Evolutionary conservation across 2,113 vertebrate species (phyloP).

Genomic region (Narcine bancroftii): DNA sequence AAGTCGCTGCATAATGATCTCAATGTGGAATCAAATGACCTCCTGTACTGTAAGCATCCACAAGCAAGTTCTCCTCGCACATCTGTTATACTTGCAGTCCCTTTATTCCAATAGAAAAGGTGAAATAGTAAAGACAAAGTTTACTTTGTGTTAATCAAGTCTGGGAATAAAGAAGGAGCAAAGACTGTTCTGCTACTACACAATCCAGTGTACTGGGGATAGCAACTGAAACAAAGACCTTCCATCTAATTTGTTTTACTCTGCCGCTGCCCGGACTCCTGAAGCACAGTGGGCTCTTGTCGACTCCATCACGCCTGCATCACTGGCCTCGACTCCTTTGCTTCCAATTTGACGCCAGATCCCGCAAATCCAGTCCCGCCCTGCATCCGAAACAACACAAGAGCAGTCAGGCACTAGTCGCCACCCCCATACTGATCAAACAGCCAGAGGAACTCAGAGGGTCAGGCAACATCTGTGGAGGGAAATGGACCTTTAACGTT

Average conservation of each 20-base stretch:
- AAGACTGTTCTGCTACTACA: neutral
- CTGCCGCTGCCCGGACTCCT: neutral
- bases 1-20: neutral
- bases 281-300: neutral
- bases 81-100: too few relatives aligned
- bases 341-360: conserved; percentile 69
- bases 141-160: neutral
- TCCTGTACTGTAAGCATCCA: neutral
- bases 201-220: neutral
- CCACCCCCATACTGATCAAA: too few relatives aligned
- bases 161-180: neutral
- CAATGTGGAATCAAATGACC: neutral
- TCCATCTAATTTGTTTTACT: conserved; percentile 34
- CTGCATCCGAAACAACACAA: conserved; percentile 47
- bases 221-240: neutral
- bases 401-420: conserved; percentile 9
- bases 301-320: conserved; percentile 66
- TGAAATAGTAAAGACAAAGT: neutral
- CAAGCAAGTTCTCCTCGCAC: neutral
- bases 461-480: too few relatives aligned
- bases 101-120: neutral
- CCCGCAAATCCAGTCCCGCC: conserved; percentile 75
- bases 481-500: too few relatives aligned
- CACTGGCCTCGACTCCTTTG: conserved; percentile 76
- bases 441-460: too few relatives aligned